Evolutionary conservation across 2,888 invertebrate genomes (phyloP).

Genomic region (Heliconius hortense): DNA sequence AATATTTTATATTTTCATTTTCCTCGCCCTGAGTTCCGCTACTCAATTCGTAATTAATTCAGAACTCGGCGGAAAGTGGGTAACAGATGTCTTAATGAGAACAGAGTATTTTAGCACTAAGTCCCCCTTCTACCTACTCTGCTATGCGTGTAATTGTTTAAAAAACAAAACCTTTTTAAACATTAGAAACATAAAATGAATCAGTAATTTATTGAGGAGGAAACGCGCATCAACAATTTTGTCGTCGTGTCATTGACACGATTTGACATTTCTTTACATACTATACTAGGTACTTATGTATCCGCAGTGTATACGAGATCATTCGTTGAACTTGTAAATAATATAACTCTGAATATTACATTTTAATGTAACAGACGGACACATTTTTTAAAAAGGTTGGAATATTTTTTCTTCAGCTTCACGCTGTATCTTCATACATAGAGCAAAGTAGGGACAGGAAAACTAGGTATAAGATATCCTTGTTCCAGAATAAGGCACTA

Average conservation of each 20-base stretch:
- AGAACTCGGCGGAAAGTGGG: no score
- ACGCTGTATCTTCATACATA: no score
- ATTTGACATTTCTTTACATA: constrained; percentile 24
- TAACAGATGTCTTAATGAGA: no score
- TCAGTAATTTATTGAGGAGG: constrained; percentile 12
- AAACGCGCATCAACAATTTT: constrained; percentile 19
- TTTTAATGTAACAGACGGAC: neutral
- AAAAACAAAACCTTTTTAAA: neutral
- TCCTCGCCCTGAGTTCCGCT: neutral
- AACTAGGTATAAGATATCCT: neutral
- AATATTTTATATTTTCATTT: neutral
- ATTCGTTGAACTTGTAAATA: constrained; percentile 17
- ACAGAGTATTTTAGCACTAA: neutral
- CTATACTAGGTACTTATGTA: neutral
- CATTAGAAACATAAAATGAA: neutral
- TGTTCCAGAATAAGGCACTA: neutral
- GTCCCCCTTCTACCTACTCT: neutral
- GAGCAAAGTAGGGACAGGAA: no score
- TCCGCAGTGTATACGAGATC: neutral
- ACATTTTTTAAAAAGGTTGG: neutral
- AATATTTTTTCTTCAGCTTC: neutral
- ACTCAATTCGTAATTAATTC: neutral
- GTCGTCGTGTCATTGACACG: constrained; percentile 28
- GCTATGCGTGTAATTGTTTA: neutral
- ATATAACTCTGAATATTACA: neutral